Evolutionary conservation across 1,140 invertebrate species (phyloP).

Genomic region (Rhyacophila brunnea): DNA sequence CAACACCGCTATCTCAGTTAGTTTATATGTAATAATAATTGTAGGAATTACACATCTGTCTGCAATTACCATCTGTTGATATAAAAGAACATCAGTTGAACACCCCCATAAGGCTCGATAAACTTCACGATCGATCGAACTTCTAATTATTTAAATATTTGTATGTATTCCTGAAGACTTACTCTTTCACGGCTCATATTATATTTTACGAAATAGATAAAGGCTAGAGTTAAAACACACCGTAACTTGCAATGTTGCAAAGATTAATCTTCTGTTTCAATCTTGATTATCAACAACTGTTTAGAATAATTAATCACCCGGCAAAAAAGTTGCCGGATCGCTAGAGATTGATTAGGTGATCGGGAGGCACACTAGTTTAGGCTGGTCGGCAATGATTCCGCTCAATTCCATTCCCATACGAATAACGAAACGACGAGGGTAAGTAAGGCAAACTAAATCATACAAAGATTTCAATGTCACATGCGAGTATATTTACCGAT

Average conservation of each 20-base stretch:
- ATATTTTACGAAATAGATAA: background rate
- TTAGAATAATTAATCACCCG: background rate
- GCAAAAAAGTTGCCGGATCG: background rate
- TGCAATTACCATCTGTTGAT: background rate
- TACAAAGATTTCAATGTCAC: no score
- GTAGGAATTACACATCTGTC: no score
- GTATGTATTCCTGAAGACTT: background rate
- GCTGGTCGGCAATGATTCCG: background rate
- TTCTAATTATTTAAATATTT: background rate
- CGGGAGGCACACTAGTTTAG: slow-evolving; percentile 12
- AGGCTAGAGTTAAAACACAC: background rate
- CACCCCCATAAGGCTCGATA: background rate
- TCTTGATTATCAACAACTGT: background rate
- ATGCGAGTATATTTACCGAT: no score
- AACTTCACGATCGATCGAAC: no score
- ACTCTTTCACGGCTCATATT: background rate
- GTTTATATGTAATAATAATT: background rate
- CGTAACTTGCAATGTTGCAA: no score
- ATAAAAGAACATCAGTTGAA: background rate
- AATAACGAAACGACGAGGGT: background rate
- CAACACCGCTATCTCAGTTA: background rate
- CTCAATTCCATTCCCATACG: no score
- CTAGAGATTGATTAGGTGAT: background rate
- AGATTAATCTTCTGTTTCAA: background rate
- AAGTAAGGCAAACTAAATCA: background rate